Evolutionary conservation across 2,113 vertebrate genomes (phyloP).

Genomic region (Hippocampus comes): DNA sequence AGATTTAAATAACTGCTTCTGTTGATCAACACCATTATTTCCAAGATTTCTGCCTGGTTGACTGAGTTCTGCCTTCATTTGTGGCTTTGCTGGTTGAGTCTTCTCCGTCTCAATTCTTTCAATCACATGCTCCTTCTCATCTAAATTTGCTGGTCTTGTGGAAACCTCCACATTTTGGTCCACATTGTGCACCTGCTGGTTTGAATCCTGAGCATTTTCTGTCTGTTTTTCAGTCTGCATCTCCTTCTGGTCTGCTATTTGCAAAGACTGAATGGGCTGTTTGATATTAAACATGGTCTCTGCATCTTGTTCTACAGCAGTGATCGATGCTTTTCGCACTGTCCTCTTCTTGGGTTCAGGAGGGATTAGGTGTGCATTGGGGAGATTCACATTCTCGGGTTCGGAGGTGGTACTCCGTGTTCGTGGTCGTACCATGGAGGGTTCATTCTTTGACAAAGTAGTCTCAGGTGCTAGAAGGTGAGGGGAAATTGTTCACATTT

Average conservation of each 20-base stretch:
- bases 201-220: slow-evolving; percentile 13
- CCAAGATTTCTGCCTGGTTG: slow-evolving; percentile 15
- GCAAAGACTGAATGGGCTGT: neutral
- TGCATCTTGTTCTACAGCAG: slow-evolving; percentile 41
- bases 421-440: slow-evolving; percentile 3
- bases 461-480: slow-evolving; percentile 19
- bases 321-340: slow-evolving; percentile 45
- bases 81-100: slow-evolving; percentile 19
- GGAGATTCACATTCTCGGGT: slow-evolving; percentile 21
- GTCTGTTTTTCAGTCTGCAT: slow-evolving; percentile 1
- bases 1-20: slow-evolving; percentile 7
- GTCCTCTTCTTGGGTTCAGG: slow-evolving; percentile 53
- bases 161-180: slow-evolving; percentile 13
- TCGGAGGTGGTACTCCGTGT: slow-evolving; percentile 14
- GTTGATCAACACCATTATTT: slow-evolving; percentile 16
- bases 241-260: slow-evolving; percentile 14
- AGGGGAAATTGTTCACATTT: neutral
- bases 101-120: slow-evolving; percentile 13
- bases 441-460: slow-evolving; percentile 28
- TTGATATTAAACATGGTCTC: slow-evolving; percentile 22
- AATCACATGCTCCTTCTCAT: slow-evolving; percentile 10
- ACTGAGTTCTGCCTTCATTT: slow-evolving; percentile 6
- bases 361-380: slow-evolving; percentile 30
- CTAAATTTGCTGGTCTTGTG: slow-evolving; percentile 10
- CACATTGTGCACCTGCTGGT: slow-evolving; percentile 7